Base-by-base conservation (phyloP, 2,888 invertebrate species). In the Steinernema carpocapsae region DNA sequence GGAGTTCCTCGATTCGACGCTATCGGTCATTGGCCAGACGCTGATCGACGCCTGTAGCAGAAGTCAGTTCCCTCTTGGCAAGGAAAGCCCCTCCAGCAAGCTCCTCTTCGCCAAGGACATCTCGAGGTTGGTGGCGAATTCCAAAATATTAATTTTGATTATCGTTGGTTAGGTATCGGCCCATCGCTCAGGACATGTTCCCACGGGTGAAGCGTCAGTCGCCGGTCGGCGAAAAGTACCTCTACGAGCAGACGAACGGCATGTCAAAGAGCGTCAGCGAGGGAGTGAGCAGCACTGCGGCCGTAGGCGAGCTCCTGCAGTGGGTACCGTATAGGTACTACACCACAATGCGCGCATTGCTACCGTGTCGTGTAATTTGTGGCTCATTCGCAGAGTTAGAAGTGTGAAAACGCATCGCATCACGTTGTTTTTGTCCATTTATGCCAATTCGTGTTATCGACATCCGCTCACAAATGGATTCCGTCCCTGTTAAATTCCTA, bases 71-170 rank as follows among this genome's bases (percentile, higher is more conserved):
- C 79, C 80, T 26, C 79, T 85, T 7, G 81, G 81, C 43, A 83
- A 88, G 89, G 95, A 96, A 89, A 95, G 95, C 24, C 96, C 96
- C 74, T 95, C 95, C 42, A 95, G 95, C 89, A 95, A 96, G 89
- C 90, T 96, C 78, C 91, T 96, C 70, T 97, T 96, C 90, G 96
- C 96, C 81, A 95, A 95, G 91, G 95, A 96, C 89, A 93, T 96
- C 89, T 94, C 94, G 46, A 92, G 93, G 74, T 76, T 26, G 46
- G 17, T 51, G 46, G 29, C n/a, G n/a, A n/a, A n/a, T n/a, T n/a
- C n/a, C n/a, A n/a, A n/a, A n/a, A n/a, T n/a, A n/a, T n/a, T n/a
- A n/a, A n/a, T n/a, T n/a, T n/a, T n/a, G n/a, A n/a, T n/a, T n/a
- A n/a, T n/a, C n/a, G n/a, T n/a, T n/a, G 10, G 10, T 43, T 19